phyloP scores from a whole-genome alignment of 2,888 invertebrate species.

The Stomorhina lunata region DNA sequence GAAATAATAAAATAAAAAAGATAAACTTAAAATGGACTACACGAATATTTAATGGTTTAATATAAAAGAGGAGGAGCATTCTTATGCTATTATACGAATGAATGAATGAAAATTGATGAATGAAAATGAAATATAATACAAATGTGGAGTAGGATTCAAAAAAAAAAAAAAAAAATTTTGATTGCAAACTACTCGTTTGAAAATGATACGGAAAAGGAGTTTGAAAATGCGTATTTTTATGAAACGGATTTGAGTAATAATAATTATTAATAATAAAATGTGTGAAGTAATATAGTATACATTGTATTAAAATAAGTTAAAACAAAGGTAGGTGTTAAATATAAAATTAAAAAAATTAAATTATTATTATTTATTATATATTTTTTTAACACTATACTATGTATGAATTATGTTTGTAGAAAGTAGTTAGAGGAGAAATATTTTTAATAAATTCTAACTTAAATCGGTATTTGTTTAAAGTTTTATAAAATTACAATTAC shows the following conservation, averaged over 20 bases:
- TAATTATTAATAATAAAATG: too few species aligned
- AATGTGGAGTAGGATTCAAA: constrained; percentile 49
- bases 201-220: constrained; percentile 13
- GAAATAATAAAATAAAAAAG: constrained; percentile 37
- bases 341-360: constrained; percentile 2
- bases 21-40: constrained; percentile 47
- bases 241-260: neutral
- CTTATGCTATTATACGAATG: constrained; percentile 27
- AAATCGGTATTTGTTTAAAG: constrained; percentile 25
- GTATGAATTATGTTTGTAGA: neutral
- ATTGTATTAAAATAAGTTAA: constrained; percentile 19
- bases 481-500: constrained; percentile 33
- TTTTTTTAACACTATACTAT: constrained; percentile 14
- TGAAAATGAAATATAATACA: constrained; percentile 59
- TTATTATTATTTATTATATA: neutral
- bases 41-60: constrained; percentile 27
- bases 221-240: constrained; percentile 4
- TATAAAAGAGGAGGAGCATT: constrained; percentile 53
- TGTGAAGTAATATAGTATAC: constrained; percentile 38
- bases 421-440: neutral
- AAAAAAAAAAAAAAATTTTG: too few species aligned
- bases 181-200: constrained; percentile 2
- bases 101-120: too few species aligned
- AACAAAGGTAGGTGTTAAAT: neutral
- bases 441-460: constrained; percentile 44